Conservation (phyloP, 2,888 invertebrate species). For the Calliphora vomitoria region DNA sequence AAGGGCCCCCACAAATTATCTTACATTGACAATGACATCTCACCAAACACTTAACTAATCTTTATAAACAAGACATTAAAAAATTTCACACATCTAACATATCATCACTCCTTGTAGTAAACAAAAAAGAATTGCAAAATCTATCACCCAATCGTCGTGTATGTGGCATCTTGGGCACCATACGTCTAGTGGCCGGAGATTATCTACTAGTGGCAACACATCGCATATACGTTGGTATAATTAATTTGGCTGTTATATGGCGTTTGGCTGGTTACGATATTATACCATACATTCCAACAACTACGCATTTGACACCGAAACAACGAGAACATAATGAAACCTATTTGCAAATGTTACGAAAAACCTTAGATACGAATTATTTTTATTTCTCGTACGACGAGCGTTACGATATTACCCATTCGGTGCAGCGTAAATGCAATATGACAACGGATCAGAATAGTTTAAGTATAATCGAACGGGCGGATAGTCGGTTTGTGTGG, state of each 20-base stretch:
- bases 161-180: conserved; percentile 95
- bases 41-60: neutral
- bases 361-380: conserved; percentile 92
- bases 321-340: conserved; percentile 93
- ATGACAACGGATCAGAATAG: conserved; percentile 88
- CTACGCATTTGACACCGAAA: conserved; percentile 92
- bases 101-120: neutral
- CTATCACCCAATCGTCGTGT: conserved; percentile 88
- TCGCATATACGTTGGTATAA: conserved; percentile 90
- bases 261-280: conserved; percentile 92
- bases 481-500: conserved; percentile 97
- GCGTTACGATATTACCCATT: conserved; percentile 94
- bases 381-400: conserved; percentile 96
- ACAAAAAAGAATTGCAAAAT: conserved; percentile 78
- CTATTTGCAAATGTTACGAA: conserved; percentile 94
- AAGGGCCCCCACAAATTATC: too few relatives aligned
- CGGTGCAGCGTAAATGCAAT: conserved; percentile 93
- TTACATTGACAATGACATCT: too few relatives aligned
- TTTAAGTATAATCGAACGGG: conserved; percentile 89
- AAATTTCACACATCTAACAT: neutral
- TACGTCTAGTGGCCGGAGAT: conserved; percentile 92
- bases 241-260: conserved; percentile 92
- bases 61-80: neutral
- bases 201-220: conserved; percentile 96
- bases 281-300: conserved; percentile 93